These are phyloP conservation scores for Germaria angustata DNA, from an alignment of 2,888 invertebrate species.

Conservation along the genomic window DNA sequence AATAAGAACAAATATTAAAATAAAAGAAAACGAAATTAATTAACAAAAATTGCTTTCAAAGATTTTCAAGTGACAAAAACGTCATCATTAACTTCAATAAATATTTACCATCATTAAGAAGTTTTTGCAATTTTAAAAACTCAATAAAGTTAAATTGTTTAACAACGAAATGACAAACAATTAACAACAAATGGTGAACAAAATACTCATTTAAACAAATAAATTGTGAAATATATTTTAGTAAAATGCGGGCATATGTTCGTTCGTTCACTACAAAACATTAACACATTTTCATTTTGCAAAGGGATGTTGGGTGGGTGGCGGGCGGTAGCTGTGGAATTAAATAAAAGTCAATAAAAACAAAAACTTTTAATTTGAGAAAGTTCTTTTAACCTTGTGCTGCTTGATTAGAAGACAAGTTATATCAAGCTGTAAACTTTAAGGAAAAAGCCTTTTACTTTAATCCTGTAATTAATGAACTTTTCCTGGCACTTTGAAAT, in stretches of 20 bases:
- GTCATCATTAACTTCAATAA: conserved; percentile 50
- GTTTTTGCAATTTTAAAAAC: conserved; percentile 40
- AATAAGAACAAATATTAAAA: conserved; percentile 11
- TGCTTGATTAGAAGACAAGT: not conserved
- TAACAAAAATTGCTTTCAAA: not conserved
- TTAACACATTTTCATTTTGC: too few species aligned
- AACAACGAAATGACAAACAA: conserved; percentile 7
- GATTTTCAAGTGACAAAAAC: conserved; percentile 11
- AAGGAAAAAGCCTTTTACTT: not conserved
- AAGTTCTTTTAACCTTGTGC: conserved; percentile 1
- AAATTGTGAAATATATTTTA: conserved; percentile 7
- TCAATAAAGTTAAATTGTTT: conserved; percentile 30
- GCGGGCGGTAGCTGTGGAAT: not conserved
- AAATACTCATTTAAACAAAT: not conserved
- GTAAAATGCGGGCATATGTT: conserved; percentile 41
- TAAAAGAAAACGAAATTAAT: not conserved
- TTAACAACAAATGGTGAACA: not conserved
- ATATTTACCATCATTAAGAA: conserved; percentile 64
- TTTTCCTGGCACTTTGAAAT: not conserved
- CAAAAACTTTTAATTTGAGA: not conserved
- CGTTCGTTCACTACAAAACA: not conserved
- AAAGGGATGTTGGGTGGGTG: too few species aligned
- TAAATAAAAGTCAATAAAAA: conserved; percentile 1
- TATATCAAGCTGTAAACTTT: not conserved
- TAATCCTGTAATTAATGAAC: conserved; percentile 14